Base-by-base conservation (phyloP, 2,113 vertebrate genomes). In the Neodon shergylaensis region DNA sequence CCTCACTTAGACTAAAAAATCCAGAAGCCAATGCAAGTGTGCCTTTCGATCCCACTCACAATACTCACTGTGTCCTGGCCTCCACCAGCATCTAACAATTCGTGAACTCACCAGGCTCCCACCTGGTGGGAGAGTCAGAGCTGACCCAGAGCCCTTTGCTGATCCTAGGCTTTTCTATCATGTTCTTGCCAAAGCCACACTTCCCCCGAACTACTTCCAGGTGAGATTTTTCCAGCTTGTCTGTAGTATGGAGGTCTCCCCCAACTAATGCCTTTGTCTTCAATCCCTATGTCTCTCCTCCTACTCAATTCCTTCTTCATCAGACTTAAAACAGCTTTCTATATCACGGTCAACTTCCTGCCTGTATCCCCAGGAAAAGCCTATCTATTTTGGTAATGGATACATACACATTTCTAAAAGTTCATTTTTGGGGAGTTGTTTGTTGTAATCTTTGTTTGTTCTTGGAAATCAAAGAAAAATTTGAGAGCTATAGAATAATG, bases 381-480 rank as follows among this genome's bases (percentile, higher is more conserved):
- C 42, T 39, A 77, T 28, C n/a, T 21, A 39, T n/a, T 36, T 66
- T 77, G 26, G 39, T n/a, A 28, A 82, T 83, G 65, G 39, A 81
- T 83, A 77, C 89, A 96, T 81, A 92, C 33, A 84, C 14, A 79
- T 39, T 81, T 90, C 49, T 72, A 88, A 88, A 85, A 81, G 44
- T 76, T 81, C 70, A 85, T 42, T n/a, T 52, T 70, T 3, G 33
- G 65, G 12, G 14, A 44, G 1, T 33, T 61, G 36, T 47, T 86
- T 77, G 10, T 14, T 4, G 0, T 70, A 12, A 8, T 26, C 13
- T 52, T 52, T 13, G 0, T 52, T 52, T 52, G 2, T 87, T 68
- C 63, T 58, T 58, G 6, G 28, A 93, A 94, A 79, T 72, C 36
- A 77, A 86, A 66, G 13, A 87, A 33, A 78, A 90, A 84, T 19